These are phyloP conservation scores for Ellobium chinense DNA, from an alignment of 2,888 invertebrate species.

Conservation along the genomic window DNA sequence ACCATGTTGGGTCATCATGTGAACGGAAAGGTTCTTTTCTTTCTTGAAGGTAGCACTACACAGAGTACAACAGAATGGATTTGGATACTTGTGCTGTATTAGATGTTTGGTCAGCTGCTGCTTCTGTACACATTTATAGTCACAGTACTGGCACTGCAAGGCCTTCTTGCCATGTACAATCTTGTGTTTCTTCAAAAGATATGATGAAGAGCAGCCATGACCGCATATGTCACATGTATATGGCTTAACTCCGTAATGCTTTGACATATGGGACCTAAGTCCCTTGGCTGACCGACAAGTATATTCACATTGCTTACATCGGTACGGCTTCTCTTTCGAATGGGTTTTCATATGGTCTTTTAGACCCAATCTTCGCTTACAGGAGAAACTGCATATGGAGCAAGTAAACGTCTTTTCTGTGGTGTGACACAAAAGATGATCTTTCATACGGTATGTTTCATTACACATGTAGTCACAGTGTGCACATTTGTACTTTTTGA, in stretches of 20 bases:
- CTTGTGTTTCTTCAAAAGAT: constrained; percentile 44
- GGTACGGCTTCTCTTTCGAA: constrained; percentile 37
- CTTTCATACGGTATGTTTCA: constrained; percentile 40
- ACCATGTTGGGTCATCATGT: constrained; percentile 42
- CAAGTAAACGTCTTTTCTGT: constrained; percentile 34
- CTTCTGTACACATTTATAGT: constrained; percentile 45
- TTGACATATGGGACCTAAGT: constrained; percentile 42
- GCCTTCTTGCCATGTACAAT: constrained; percentile 44
- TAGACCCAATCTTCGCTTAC: constrained; percentile 42
- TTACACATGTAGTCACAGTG: constrained; percentile 46
- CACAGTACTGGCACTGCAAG: constrained; percentile 41
- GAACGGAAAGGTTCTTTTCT: constrained; percentile 37
- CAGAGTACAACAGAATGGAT: constrained; percentile 40
- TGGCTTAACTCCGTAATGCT: constrained; percentile 38
- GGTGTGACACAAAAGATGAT: constrained; percentile 41
- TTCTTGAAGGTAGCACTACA: constrained; percentile 45
- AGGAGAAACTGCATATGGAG: constrained; percentile 33
- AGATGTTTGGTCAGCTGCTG: constrained; percentile 43
- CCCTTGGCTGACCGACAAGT: constrained; percentile 32
- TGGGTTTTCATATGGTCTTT: constrained; percentile 42
- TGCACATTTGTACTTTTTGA: constrained; percentile 44
- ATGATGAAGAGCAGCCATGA: constrained; percentile 39
- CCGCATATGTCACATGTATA: constrained; percentile 45
- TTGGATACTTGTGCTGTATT: constrained; percentile 37
- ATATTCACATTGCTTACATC: constrained; percentile 39